Evolutionary conservation across 2,113 vertebrate species (phyloP).

Genomic region (Odobenus rosmarus): DNA sequence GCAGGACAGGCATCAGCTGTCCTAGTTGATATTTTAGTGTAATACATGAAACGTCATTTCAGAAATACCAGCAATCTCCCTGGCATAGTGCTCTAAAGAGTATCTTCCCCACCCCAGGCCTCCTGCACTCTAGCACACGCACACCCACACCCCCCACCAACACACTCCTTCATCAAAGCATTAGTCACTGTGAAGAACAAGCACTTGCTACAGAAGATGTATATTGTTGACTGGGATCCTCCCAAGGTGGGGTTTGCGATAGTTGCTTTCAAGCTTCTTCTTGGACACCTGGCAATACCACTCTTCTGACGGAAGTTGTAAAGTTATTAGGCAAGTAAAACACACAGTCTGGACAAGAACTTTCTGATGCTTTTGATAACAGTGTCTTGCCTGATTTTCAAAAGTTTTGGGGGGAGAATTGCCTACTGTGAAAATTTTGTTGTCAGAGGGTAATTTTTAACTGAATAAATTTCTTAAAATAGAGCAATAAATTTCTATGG

Average conservation of each 20-base stretch:
- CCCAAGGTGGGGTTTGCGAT: conserved; percentile 50
- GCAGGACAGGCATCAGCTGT: neutral
- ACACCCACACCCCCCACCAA: accelerated
- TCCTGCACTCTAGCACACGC: neutral
- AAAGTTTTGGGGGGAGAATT: conserved; percentile 29
- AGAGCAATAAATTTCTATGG: conserved; percentile 58
- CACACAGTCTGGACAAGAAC: conserved; percentile 59
- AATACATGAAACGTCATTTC: conserved; percentile 4
- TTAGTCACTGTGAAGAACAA: conserved; percentile 66
- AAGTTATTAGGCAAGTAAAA: conserved; percentile 65
- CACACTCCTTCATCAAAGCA: neutral
- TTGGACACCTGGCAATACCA: neutral
- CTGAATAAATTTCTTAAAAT: conserved; percentile 51
- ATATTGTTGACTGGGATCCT: conserved; percentile 50
- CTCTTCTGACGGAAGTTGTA: conserved; percentile 36
- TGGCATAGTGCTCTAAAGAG: neutral
- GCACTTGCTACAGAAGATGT: conserved; percentile 7
- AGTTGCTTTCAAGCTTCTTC: conserved; percentile 40
- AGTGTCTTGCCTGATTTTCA: conserved; percentile 59
- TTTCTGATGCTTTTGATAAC: conserved; percentile 60
- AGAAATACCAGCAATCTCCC: conserved; percentile 8
- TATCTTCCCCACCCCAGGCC: neutral
- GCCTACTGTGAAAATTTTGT: conserved; percentile 70
- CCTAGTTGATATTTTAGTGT: conserved; percentile 42
- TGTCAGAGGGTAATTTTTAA: conserved; percentile 44